Conservation (phyloP, 2,797 vertebrate genomes). For the Helostoma temminkii region DNA sequence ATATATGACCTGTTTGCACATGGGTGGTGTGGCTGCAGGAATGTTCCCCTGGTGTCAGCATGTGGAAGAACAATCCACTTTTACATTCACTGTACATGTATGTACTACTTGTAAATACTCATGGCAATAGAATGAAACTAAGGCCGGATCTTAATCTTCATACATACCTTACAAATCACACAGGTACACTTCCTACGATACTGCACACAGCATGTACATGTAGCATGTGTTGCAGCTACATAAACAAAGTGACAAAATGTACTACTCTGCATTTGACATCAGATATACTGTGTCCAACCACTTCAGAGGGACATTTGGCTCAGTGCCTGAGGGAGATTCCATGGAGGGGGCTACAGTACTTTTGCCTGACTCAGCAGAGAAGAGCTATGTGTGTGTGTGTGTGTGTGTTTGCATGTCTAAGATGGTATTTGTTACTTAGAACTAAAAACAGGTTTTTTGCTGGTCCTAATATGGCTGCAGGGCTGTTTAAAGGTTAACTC, state of each 20-base stretch:
- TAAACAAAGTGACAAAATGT: constrained; percentile 1
- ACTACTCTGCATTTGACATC: constrained; percentile 5
- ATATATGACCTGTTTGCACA: constrained; percentile 16
- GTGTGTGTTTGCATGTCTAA: not conserved
- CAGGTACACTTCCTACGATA: not conserved
- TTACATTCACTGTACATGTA: too few relatives aligned
- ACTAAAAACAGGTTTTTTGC: too few relatives aligned
- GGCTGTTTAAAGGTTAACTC: too few relatives aligned
- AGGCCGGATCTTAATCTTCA: too few relatives aligned
- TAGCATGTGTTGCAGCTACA: constrained; percentile 13
- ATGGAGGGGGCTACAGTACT: constrained; percentile 8
- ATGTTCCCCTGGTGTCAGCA: constrained; percentile 20
- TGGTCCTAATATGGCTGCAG: too few relatives aligned
- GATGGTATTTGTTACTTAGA: too few relatives aligned
- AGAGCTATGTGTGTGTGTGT: not conserved
- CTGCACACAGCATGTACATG: not conserved
- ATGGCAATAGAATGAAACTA: too few relatives aligned
- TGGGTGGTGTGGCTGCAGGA: constrained; percentile 28
- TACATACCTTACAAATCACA: too few relatives aligned
- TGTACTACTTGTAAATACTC: too few relatives aligned
- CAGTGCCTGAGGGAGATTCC: constrained; percentile 33
- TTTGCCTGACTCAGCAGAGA: constrained; percentile 30
- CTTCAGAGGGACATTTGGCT: constrained; percentile 8
- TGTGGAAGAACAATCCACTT: constrained; percentile 35
- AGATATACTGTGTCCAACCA: constrained; percentile 15